These are phyloP conservation scores for Melanotaenia pygmaea DNA, from an alignment of 2,797 vertebrate species.

Conservation along the genomic window DNA sequence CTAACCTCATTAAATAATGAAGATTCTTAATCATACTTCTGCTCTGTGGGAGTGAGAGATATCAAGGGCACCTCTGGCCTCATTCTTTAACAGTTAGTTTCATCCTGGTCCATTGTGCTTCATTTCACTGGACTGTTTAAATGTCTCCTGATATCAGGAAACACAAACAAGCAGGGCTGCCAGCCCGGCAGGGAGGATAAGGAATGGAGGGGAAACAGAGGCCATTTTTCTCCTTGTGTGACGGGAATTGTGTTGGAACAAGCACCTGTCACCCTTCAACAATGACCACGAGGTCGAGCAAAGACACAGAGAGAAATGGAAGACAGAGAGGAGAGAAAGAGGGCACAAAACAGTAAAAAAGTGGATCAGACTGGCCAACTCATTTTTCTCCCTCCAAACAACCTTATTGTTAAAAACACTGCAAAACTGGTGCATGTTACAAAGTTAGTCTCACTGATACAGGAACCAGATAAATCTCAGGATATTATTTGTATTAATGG, in stretches of 20 bases:
- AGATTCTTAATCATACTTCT: conserved; percentile 49
- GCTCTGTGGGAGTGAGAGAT: conserved; percentile 42
- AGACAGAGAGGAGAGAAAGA: conserved; percentile 37
- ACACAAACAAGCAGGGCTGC: conserved; percentile 73
- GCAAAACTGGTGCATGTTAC: conserved; percentile 40
- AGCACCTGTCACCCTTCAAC: conserved; percentile 75
- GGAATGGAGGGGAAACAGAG: conserved; percentile 66
- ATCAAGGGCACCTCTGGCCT: conserved; percentile 62
- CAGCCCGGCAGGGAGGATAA: conserved; percentile 77
- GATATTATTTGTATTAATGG: conserved; percentile 63
- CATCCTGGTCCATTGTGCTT: conserved; percentile 61
- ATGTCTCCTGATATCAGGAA: conserved; percentile 73
- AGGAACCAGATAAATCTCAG: conserved; percentile 59
- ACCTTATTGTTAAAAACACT: conserved; percentile 55
- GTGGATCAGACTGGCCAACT: conserved; percentile 30
- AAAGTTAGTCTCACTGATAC: conserved; percentile 44
- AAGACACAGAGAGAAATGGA: conserved; percentile 16
- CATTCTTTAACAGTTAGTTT: conserved; percentile 61
- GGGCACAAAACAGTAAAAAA: conserved; percentile 30
- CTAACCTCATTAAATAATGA: conserved; percentile 52
- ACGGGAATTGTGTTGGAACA: conserved; percentile 79
- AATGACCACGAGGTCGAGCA: conserved; percentile 69
- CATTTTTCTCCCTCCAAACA: conserved; percentile 43
- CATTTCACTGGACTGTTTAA: conserved; percentile 71
- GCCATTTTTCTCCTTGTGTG: conserved; percentile 76